Percentiles rank a stretch among this genome's conserved stretches.
Conservation (phyloP, 2,797 vertebrate genomes). For the Somateria mollissima region DNA sequence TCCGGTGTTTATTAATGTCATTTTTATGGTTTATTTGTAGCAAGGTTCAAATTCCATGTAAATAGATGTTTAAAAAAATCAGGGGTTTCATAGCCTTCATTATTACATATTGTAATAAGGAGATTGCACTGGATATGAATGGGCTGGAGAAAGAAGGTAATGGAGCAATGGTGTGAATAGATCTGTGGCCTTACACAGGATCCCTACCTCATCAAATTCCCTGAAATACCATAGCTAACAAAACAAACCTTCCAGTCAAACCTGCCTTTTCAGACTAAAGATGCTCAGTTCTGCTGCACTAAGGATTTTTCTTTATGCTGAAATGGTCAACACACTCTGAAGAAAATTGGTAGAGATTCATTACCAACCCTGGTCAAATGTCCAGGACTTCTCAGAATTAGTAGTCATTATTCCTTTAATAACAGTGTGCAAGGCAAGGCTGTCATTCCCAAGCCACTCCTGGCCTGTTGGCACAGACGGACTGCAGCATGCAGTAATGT, state of each 20-base stretch:
- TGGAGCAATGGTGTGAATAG: neutral
- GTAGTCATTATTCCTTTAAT: conserved; percentile 47
- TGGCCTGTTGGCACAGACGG: conserved; percentile 21
- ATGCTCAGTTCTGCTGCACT: conserved; percentile 7
- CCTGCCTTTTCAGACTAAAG: neutral
- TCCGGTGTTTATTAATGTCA: conserved; percentile 71
- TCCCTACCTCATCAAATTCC: conserved; percentile 4
- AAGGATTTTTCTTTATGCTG: neutral
- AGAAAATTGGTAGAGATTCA: neutral
- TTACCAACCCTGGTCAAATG: neutral
- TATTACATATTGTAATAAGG: neutral
- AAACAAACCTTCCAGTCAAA: conserved; percentile 18
- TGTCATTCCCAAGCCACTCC: conserved; percentile 34
- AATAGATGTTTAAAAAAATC: conserved; percentile 13
- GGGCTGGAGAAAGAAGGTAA: neutral
- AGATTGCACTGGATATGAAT: neutral
- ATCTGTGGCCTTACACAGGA: neutral
- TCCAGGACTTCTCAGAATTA: conserved; percentile 9
- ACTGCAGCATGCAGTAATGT: neutral
- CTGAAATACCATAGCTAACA: neutral
- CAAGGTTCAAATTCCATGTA: conserved; percentile 55
- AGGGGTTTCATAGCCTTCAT: neutral
- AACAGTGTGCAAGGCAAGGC: neutral
- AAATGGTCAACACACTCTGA: neutral
- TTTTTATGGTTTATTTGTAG: conserved; percentile 67